A percentile compares a stretch with the other conserved stretches of the same genome.
These are phyloP conservation scores for Parauchenoglanis punctatus DNA, from an alignment of 2,797 vertebrate genomes.

Conservation along the genomic window DNA sequence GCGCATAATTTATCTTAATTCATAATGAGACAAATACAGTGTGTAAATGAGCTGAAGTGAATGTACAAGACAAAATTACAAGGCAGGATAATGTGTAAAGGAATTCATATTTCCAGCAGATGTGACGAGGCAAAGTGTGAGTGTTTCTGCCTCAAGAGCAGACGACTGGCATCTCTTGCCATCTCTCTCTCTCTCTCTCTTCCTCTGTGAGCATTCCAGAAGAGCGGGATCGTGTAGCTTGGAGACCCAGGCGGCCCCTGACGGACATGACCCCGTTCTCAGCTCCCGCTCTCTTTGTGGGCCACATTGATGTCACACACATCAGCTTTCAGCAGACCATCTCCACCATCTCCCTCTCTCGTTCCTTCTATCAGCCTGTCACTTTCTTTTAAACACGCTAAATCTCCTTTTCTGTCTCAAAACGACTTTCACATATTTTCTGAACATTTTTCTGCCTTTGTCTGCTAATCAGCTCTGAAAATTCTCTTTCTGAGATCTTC, in stretches of 20 bases:
- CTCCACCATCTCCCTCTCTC: slow-evolving; percentile 63
- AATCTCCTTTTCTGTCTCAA: not conserved
- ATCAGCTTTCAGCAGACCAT: slow-evolving; percentile 74
- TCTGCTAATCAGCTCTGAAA: not conserved
- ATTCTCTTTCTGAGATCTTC: not conserved
- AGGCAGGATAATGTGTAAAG: not conserved
- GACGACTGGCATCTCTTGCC: not conserved
- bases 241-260: slow-evolving; percentile 80
- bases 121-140: slow-evolving; percentile 1
- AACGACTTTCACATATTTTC: not conserved
- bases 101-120: not conserved
- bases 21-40: not conserved
- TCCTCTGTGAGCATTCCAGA: slow-evolving; percentile 70
- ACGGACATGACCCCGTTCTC: slow-evolving; percentile 76
- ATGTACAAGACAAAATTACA: not conserved
- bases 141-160: slow-evolving; percentile 19
- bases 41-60: not conserved
- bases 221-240: slow-evolving; percentile 68
- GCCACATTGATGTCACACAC: slow-evolving; percentile 76
- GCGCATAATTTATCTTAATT: not conserved
- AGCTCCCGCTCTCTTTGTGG: slow-evolving; percentile 57
- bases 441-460: not conserved
- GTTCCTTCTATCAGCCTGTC: slow-evolving; percentile 49
- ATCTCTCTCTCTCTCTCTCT: slow-evolving; percentile 43
- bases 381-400: slow-evolving; percentile 14